These are phyloP conservation scores for Antechinus flavipes DNA, from an alignment of 2,113 vertebrate genomes.

Conservation along the genomic window DNA sequence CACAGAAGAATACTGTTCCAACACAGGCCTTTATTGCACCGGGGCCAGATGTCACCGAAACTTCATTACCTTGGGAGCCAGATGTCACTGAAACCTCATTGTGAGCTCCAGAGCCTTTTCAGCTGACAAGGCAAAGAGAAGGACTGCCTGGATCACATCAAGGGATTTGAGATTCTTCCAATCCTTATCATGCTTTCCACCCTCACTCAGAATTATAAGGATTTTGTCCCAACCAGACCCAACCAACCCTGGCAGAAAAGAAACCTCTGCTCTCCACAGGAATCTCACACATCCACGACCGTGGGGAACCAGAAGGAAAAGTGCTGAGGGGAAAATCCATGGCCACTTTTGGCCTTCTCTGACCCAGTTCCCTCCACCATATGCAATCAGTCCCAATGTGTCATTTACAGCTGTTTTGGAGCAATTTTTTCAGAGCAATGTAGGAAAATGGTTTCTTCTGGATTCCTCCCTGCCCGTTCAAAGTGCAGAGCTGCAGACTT, in stretches of 20 bases:
- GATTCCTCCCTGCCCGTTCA: not conserved
- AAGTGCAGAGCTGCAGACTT: not conserved
- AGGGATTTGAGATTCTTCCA: not conserved
- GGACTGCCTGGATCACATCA: not conserved
- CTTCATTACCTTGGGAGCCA: not conserved
- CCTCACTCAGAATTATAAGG: not conserved
- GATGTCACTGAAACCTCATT: not conserved
- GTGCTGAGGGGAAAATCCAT: constrained; percentile 1
- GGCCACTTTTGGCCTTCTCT: not conserved
- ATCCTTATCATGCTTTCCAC: constrained; percentile 1
- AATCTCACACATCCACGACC: not conserved
- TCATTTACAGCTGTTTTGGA: not conserved
- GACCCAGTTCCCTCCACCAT: not conserved
- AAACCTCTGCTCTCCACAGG: not conserved
- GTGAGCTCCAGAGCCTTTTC: not conserved
- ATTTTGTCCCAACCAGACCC: not conserved
- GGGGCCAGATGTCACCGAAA: not conserved
- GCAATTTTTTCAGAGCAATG: not conserved
- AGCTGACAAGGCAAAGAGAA: not conserved
- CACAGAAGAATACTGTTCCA: not conserved
- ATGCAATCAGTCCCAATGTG: not conserved
- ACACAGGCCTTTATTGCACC: not conserved
- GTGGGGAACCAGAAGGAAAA: not conserved
- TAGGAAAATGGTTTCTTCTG: not conserved
- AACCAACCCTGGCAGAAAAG: not conserved